phyloP scores from a whole-genome alignment of 2,888 invertebrate genomes.

The Spicauda simplicius region DNA sequence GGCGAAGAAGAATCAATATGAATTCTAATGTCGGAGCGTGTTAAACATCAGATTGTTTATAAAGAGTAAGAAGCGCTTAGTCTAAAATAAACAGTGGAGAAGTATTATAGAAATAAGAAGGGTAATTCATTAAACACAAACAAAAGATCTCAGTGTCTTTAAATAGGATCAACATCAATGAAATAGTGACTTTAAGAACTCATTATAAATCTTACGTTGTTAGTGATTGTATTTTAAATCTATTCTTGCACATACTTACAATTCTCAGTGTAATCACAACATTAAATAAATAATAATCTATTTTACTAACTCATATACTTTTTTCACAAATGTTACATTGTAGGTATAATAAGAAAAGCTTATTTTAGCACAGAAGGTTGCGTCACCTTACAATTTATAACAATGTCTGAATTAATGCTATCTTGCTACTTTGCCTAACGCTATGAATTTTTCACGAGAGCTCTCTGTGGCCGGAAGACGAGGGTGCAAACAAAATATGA shows the following conservation, averaged over 20 bases:
- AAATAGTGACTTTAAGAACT: background rate
- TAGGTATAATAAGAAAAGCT: conserved; percentile 46
- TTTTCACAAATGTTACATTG: background rate
- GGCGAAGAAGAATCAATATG: conserved; percentile 31
- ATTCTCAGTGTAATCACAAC: background rate
- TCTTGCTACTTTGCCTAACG: conserved; percentile 22
- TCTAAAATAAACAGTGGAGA: conserved; percentile 58
- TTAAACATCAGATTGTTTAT: conserved; percentile 9
- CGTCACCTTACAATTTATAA: conserved; percentile 24
- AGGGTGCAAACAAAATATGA: conserved; percentile 18
- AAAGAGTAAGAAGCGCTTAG: conserved; percentile 49
- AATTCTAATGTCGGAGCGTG: conserved; percentile 1
- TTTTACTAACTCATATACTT: no score
- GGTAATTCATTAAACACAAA: conserved; percentile 20
- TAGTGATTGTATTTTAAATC: background rate
- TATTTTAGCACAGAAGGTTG: conserved; percentile 8
- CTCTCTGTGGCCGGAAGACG: background rate
- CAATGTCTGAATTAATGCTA: conserved; percentile 27
- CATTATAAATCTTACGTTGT: background rate
- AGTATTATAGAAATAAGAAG: conserved; percentile 40
- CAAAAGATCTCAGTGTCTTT: conserved; percentile 9
- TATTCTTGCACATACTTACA: background rate
- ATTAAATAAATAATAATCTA: background rate
- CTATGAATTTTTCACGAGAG: conserved; percentile 32
- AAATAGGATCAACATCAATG: background rate